Evolutionary conservation across 2,888 invertebrate genomes (phyloP).

Genomic region (Actias luna): DNA sequence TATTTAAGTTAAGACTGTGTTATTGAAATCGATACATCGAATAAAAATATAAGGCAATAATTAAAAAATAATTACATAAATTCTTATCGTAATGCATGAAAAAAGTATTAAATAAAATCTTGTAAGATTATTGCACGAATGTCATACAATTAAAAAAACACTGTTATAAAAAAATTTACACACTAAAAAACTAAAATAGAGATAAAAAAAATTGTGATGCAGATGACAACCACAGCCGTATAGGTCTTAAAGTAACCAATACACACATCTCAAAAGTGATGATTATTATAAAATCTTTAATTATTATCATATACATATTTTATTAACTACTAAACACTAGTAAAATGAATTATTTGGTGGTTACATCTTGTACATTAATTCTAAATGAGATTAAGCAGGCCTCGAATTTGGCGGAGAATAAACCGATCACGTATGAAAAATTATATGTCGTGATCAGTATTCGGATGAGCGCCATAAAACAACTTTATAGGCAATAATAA

Average conservation of each 20-base stretch:
- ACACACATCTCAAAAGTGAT: slow-evolving; percentile 19
- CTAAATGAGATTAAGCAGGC: slow-evolving; percentile 68
- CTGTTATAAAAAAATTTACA: slow-evolving; percentile 21
- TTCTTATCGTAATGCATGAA: slow-evolving; percentile 7
- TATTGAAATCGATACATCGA: slow-evolving; percentile 6
- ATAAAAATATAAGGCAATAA: not conserved
- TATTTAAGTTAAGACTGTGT: slow-evolving; percentile 11
- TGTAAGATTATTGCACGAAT: slow-evolving; percentile 4
- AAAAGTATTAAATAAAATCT: not conserved
- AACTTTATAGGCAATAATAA: slow-evolving; percentile 39
- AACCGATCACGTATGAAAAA: slow-evolving; percentile 10
- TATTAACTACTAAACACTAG: slow-evolving; percentile 42
- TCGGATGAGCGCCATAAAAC: slow-evolving; percentile 34
- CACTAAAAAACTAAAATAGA: slow-evolving; percentile 33
- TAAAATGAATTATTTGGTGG: slow-evolving; percentile 77
- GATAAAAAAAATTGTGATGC: slow-evolving; percentile 59
- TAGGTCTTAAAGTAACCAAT: slow-evolving; percentile 25
- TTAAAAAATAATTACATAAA: slow-evolving; percentile 14
- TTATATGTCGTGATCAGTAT: slow-evolving; percentile 12
- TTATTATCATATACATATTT: slow-evolving; percentile 27
- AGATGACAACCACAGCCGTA: slow-evolving; percentile 64
- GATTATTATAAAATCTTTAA: slow-evolving; percentile 28
- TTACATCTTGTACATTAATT: slow-evolving; percentile 76
- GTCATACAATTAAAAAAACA: slow-evolving; percentile 18
- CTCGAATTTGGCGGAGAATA: slow-evolving; percentile 26